A percentile compares a stretch with the other conserved stretches of the same genome.
These are phyloP conservation scores for Agriotes lineatus DNA, from an alignment of 2,888 invertebrate species.

Conservation along the genomic window DNA sequence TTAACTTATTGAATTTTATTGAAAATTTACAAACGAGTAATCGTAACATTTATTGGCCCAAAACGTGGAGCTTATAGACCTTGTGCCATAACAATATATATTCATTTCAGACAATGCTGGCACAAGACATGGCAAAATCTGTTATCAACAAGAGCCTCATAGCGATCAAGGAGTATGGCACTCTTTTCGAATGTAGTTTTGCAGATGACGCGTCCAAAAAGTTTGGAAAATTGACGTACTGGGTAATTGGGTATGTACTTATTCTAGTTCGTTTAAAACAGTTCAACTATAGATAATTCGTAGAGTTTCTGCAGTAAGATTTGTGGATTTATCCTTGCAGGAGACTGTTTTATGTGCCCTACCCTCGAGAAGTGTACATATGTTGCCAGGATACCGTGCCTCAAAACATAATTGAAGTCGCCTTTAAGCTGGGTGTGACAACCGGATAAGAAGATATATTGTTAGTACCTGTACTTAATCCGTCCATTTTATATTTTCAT, in stretches of 20 bases:
- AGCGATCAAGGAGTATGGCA: constrained; percentile 87
- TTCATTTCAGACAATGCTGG: constrained; percentile 62
- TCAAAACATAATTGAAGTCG: constrained; percentile 90
- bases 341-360: constrained; percentile 81
- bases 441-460: constrained; percentile 48
- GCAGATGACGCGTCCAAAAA: constrained; percentile 64
- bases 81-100: too few relatives aligned
- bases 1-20: too few relatives aligned
- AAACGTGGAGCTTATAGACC: too few relatives aligned
- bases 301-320: too few relatives aligned
- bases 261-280: background rate
- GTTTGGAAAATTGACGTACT: constrained; percentile 73
- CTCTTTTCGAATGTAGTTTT: constrained; percentile 77
- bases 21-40: too few relatives aligned
- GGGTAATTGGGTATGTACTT: constrained; percentile 81
- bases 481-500: constrained; percentile 16
- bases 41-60: too few relatives aligned
- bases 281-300: too few relatives aligned
- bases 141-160: constrained; percentile 80
- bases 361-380: constrained; percentile 84
- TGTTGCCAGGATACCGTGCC: constrained; percentile 89
- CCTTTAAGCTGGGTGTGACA: constrained; percentile 78
- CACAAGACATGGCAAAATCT: constrained; percentile 65
- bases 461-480: background rate
- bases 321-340: too few relatives aligned